Evolutionary conservation across 2,797 vertebrate genomes (phyloP), one percentile per base, ranked within the genome.

Genomic region (Gambelia wislizenii): DNA sequence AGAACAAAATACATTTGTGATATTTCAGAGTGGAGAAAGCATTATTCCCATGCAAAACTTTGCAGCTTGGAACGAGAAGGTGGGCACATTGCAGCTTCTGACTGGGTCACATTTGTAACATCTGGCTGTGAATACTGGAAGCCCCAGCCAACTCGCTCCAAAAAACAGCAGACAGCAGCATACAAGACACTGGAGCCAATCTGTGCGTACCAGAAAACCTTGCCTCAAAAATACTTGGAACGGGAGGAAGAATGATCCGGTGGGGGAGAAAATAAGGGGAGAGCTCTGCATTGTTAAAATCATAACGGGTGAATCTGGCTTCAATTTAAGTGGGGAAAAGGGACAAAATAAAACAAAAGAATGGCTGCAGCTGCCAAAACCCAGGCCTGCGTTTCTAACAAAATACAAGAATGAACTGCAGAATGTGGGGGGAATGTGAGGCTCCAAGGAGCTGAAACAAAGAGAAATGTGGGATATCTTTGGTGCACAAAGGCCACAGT

Each of bases 81-180:
- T 90, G 91, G 85, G 84, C 13, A 59, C 86, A 84, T 36, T 14
- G 86, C 88, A 86, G 94, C 88, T 91, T 87, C 94, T 94, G 94
- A 91, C 94, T 91, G 92, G 94, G 93, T 94, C 93, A 92, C 89
- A 10, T 91, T 82, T 0, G 16, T 91, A 92, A 96, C 95, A 96
- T 95, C 95, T 96, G 96, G 95, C 96, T 95, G 94, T 94, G 95
- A 95, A 95, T 89, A 86, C 80, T 7, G 91, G 69, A 47, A 52
- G 83, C 89, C 91, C 77, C 67, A 88, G 95, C 93, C 95, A 95
- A 27, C 81, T 90, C 77, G 85, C 64, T 9, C 39, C 13, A 61
- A 94, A 72, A 61, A 89, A 88, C 83, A 91, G 90, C 86, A 84
- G 88, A 39, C 88, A 59, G 67, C 90, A 52, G 44, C 54, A 90